Conservation (phyloP, 1,140 invertebrate genomes). For the Zaprionus taronus region DNA sequence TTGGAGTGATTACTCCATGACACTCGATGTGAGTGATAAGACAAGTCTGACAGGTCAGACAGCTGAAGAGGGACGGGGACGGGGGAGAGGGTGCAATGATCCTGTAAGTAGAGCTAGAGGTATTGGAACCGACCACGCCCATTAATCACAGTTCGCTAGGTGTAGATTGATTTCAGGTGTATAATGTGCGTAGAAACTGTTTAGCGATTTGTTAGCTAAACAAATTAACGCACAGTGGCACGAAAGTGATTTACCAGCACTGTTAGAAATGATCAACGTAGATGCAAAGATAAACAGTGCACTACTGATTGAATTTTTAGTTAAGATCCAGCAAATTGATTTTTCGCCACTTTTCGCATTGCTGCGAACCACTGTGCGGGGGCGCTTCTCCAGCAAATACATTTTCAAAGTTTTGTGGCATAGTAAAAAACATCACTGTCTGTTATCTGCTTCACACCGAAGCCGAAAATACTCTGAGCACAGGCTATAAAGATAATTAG, state of each 20-base stretch:
- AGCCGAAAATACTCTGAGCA: slow-evolving; percentile 14
- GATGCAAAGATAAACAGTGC: no score
- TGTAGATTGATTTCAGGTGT: background rate
- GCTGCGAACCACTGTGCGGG: slow-evolving; percentile 36
- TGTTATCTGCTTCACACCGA: slow-evolving; percentile 17
- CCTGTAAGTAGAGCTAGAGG: no score
- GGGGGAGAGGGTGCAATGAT: background rate
- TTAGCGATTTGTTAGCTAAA: slow-evolving; percentile 39
- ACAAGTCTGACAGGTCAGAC: slow-evolving; percentile 14
- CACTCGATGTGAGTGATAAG: slow-evolving; percentile 24
- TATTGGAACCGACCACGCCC: background rate
- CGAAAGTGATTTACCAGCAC: background rate
- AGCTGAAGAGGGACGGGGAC: background rate
- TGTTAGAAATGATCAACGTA: no score
- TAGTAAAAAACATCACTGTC: background rate
- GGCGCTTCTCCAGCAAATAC: slow-evolving; percentile 45
- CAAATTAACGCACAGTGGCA: slow-evolving; percentile 60
- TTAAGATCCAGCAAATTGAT: no score
- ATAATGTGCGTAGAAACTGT: background rate
- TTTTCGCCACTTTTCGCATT: no score
- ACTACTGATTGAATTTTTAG: no score
- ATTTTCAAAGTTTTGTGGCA: slow-evolving; percentile 42
- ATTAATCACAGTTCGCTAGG: slow-evolving; percentile 9
- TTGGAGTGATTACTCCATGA: slow-evolving; percentile 7
- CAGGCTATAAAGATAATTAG: slow-evolving; percentile 23